Percentiles rank a stretch among this genome's conserved stretches.
Evolutionary conservation across 2,888 invertebrate genomes (phyloP).

Genomic region (Ichneumoninae sp.): DNA sequence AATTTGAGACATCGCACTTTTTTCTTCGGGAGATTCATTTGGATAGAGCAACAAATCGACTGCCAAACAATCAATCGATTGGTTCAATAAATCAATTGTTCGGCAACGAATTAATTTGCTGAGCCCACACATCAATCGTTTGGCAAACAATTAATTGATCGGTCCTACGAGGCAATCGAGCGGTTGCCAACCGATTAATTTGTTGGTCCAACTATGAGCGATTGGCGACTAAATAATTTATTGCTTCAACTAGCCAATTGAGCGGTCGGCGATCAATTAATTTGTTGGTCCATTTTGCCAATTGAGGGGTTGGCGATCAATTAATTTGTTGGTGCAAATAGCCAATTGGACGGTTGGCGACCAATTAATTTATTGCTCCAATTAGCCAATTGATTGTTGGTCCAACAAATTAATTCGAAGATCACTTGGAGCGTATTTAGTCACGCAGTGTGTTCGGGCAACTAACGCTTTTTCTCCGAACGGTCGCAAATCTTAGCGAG

Average conservation of each 20-base stretch:
- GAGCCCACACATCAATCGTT: background rate
- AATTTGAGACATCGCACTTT: background rate
- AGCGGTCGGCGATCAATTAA: too few relatives aligned
- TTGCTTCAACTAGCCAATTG: background rate
- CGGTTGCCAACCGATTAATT: background rate
- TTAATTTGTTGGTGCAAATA: too few relatives aligned
- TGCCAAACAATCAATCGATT: background rate
- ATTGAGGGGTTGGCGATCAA: background rate
- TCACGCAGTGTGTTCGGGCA: background rate
- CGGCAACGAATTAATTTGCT: too few relatives aligned
- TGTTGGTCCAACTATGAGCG: too few relatives aligned
- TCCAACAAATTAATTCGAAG: too few relatives aligned
- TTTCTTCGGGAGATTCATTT: background rate
- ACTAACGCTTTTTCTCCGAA: background rate
- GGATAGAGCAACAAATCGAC: background rate
- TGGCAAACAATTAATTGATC: background rate
- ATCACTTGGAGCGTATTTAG: background rate
- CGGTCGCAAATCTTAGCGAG: slow-evolving; percentile 47
- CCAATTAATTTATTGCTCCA: too few relatives aligned
- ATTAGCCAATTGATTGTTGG: too few relatives aligned
- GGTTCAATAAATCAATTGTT: too few relatives aligned
- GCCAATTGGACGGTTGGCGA: background rate
- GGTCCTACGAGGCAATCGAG: too few relatives aligned
- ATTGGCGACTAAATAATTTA: background rate
- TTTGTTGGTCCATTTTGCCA: background rate